phyloP scores from a whole-genome alignment of 2,113 vertebrate genomes.

The Datnioides undecimradiatus region DNA sequence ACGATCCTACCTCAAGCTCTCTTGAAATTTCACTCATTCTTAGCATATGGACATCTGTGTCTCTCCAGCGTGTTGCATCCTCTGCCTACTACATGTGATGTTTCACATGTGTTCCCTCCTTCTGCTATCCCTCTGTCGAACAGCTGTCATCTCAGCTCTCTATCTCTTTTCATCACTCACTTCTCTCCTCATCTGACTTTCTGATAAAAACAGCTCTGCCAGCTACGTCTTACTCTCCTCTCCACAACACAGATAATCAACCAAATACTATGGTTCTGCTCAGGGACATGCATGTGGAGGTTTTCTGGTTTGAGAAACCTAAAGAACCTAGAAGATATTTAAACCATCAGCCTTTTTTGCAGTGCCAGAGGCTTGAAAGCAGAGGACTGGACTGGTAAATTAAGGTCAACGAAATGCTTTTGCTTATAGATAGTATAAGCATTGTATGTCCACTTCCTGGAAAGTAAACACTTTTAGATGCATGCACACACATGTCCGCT shows the following conservation, averaged over 20 bases:
- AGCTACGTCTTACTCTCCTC: constrained; percentile 29
- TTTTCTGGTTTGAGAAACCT: not conserved
- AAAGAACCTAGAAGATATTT: too few relatives aligned
- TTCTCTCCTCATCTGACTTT: constrained; percentile 70
- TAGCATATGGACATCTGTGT: constrained; percentile 32
- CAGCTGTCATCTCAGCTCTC: constrained; percentile 69
- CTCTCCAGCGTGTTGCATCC: constrained; percentile 40
- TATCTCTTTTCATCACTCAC: constrained; percentile 79
- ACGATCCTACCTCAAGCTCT: constrained; percentile 77
- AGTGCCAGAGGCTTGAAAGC: not conserved
- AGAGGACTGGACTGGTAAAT: not conserved
- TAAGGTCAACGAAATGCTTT: constrained; percentile 15
- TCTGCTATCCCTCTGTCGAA: constrained; percentile 58
- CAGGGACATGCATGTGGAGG: not conserved
- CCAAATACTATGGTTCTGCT: not conserved
- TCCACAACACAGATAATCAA: constrained; percentile 26
- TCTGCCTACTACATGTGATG: constrained; percentile 24
- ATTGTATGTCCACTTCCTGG: constrained; percentile 38
- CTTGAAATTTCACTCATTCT: constrained; percentile 74
- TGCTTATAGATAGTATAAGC: constrained; percentile 20
- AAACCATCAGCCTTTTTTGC: too few relatives aligned
- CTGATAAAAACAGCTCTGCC: constrained; percentile 75
- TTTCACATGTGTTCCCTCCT: constrained; percentile 35
- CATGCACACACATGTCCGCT: constrained; percentile 30
- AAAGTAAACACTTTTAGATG: constrained; percentile 45